These are phyloP conservation scores for Chrysopa pallens DNA, from an alignment of 1,140 invertebrate genomes.

Conservation along the genomic window DNA sequence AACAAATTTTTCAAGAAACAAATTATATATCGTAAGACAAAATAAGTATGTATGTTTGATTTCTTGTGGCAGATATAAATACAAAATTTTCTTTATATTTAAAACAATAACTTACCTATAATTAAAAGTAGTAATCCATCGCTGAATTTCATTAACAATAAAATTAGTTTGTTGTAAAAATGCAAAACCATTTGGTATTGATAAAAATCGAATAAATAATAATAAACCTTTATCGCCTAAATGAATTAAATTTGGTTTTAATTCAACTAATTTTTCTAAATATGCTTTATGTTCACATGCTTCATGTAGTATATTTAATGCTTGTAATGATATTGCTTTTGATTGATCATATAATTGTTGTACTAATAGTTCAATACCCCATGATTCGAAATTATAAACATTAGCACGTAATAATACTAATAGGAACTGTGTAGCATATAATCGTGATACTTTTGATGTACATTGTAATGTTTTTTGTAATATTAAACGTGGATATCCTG, in stretches of 20 bases:
- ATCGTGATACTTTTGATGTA: conserved; percentile 49
- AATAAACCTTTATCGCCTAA: conserved; percentile 64
- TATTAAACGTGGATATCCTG: conserved; percentile 45
- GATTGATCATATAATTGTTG: conserved; percentile 66
- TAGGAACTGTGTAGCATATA: conserved; percentile 83
- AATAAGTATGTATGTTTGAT: too few species aligned
- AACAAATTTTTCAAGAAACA: too few species aligned
- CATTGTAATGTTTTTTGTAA: conserved; percentile 47
- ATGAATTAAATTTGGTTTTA: conserved; percentile 54
- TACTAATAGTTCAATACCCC: conserved; percentile 69
- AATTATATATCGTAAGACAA: too few species aligned
- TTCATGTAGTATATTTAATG: conserved; percentile 75
- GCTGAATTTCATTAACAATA: conserved; percentile 50
- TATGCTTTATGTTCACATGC: conserved; percentile 75
- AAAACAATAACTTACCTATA: conserved; percentile 45
- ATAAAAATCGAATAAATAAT: conserved; percentile 65
- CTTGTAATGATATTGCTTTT: conserved; percentile 52
- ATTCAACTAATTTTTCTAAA: conserved; percentile 55
- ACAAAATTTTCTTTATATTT: too few species aligned
- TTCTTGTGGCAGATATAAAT: too few species aligned
- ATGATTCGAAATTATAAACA: conserved; percentile 41
- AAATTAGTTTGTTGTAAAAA: conserved; percentile 47
- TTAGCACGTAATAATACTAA: conserved; percentile 60
- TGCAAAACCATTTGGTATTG: conserved; percentile 50
- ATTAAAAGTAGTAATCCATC: conserved; percentile 57